Base-by-base conservation (phyloP, 2,888 invertebrate species). In the Thecocarcelia acutangulata region DNA sequence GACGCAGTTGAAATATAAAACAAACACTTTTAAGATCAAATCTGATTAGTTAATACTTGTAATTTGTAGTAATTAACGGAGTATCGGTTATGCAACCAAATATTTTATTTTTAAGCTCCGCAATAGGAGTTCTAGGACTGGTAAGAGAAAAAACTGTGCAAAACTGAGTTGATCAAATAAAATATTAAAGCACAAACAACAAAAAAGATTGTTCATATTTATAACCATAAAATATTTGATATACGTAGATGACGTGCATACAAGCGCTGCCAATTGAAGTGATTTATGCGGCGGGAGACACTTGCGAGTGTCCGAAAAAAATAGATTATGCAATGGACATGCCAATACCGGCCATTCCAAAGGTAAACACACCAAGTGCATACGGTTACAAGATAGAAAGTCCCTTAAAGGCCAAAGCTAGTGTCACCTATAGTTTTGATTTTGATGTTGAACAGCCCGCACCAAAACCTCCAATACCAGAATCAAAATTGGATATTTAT, bases 371-470 rank as follows among this genome's bases (percentile, higher is more conserved):
- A 9, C 77, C 66, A 13, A 77, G 52, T 58, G 85, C 86, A 37
- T 87, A 89, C 40, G 88, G 86, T 13, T 90, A 89, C 69, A 87
- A 86, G 12, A 81, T 90, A 15, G 89, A 90, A 17, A 85, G 85
- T 8, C 88, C 89, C 11, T 77, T 84, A 1, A 84, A 83, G 59
- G 48, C 87, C 8, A 86, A 87, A 76, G 84, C 87, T 5, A 86
- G 87, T 70, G 86, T 89, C 3, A 85, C 86, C 24, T 90, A 89
- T 37, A 87, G 86, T 52, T 87, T 90, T 40, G 90, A 90, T 68
- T 87, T 90, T 24, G 85, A 85, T 37, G 88, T 90, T 5, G 89
- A 90, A 70, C 86, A 89, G 40, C 90, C 90, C 0, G 83, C 85
- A 8, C 86, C 86, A 0, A 24, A 83, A 8, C 85, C 85, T 9